Percentiles rank a stretch among this genome's conserved stretches.
phyloP scores from a whole-genome alignment of 2,797 vertebrate species.

The Gobio occitaniae region DNA sequence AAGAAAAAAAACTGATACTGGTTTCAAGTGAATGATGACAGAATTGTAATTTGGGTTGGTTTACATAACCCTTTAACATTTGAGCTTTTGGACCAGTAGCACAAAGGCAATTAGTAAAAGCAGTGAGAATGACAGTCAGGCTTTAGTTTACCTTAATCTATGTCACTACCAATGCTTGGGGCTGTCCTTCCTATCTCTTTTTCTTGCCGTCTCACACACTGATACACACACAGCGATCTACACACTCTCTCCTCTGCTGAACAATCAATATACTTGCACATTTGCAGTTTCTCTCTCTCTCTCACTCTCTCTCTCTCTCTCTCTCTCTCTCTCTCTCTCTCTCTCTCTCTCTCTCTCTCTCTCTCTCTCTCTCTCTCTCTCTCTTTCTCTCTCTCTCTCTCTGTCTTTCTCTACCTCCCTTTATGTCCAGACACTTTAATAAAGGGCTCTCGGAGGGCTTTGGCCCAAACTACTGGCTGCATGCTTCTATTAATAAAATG shows the following conservation, averaged over 20 bases:
- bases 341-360: slow-evolving; percentile 25
- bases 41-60: background rate
- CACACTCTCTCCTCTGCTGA: slow-evolving; percentile 47
- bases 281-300: slow-evolving; percentile 39
- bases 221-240: slow-evolving; percentile 25
- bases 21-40: background rate
- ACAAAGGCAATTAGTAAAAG: slow-evolving; percentile 38
- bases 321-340: slow-evolving; percentile 18
- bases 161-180: slow-evolving; percentile 60
- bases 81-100: slow-evolving; percentile 52
- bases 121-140: slow-evolving; percentile 55
- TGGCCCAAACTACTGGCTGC: slow-evolving; percentile 78
- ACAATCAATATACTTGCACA: slow-evolving; percentile 67
- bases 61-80: slow-evolving; percentile 33
- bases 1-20: background rate
- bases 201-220: slow-evolving; percentile 10
- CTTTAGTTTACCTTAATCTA: slow-evolving; percentile 65
- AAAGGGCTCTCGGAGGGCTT: slow-evolving; percentile 81
- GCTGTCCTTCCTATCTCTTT: slow-evolving; percentile 54
- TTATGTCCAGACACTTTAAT: slow-evolving; percentile 74
- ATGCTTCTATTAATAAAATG: slow-evolving; percentile 88
- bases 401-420: slow-evolving; percentile 54
- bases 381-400: slow-evolving; percentile 1
- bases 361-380: slow-evolving; percentile 34
- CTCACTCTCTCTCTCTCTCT: slow-evolving; percentile 38